Base-by-base conservation (phyloP, 2,113 vertebrate species). In the Herpetotheres cachinnans region DNA sequence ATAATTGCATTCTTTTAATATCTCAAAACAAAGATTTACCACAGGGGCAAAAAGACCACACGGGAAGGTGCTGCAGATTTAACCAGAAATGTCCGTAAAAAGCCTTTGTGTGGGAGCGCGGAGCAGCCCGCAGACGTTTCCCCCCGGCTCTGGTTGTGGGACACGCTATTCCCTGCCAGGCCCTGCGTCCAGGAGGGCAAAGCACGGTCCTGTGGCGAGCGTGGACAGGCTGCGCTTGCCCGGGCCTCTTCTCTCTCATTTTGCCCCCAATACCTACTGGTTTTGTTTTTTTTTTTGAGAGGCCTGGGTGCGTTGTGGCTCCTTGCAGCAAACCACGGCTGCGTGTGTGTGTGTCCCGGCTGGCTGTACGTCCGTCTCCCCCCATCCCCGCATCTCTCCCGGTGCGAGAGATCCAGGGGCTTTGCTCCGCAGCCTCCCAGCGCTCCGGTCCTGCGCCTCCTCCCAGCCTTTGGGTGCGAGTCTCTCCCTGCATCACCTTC, bases 1-100 rank as follows among this genome's bases (percentile, higher is more conserved):
- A 95, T 22, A 76, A 81, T 84, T 36, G 91, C 96, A 94, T 98
- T 97, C 97, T 90, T 97, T 86, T 93, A 84, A 93, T 87, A 85
- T 85, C 89, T 84, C 36, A 74, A 15, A 65, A 66, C 78, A 83
- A 20, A 85, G 92, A 50, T 82, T 95, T 55, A 47, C 86, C 92
- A 46, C 89, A 6, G 77, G 82, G 82, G 74, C 66, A 54, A 49
- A 34, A 30, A 47, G 97, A 96, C 96, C 94, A 90, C 92, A 83
- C 56, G 89, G 92, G 95, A 46, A 95, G 90, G 92, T 52, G 90
- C 8, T 47, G 88, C 50, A 3, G 70, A 52, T 5, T 34, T 47
- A 67, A 78, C 58, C 49, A 83, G 74, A 61, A 70, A 30, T 9
- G 34, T 19, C 30, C 8, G 3, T 44, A 26, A 30, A 18, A 42